Conservation (phyloP, 2,113 vertebrate genomes). For the Triplophysa rosa region DNA sequence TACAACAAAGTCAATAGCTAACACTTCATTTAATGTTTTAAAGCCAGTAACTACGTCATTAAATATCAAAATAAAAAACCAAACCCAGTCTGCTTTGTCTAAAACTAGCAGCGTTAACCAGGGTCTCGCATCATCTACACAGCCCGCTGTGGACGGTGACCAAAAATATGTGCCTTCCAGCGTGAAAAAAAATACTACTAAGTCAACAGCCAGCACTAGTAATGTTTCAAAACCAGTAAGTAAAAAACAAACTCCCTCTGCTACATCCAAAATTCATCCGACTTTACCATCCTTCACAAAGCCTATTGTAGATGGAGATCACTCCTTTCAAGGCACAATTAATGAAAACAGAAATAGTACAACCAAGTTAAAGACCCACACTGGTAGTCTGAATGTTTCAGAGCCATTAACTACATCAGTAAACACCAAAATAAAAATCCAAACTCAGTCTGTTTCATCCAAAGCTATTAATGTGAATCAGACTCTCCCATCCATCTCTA, state of each 20-base stretch:
- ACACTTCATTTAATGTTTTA: slow-evolving; percentile 49
- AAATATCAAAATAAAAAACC: slow-evolving; percentile 53
- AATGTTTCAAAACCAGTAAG: not conserved
- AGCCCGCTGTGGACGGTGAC: slow-evolving; percentile 35
- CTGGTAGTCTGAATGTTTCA: too few relatives aligned
- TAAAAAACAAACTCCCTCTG: not conserved
- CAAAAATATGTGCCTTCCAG: not conserved
- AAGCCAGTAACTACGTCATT: slow-evolving; percentile 66
- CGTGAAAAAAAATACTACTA: not conserved
- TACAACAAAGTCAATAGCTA: not conserved
- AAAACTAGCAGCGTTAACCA: slow-evolving; percentile 60
- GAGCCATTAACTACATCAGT: too few relatives aligned
- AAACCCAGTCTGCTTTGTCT: slow-evolving; percentile 46
- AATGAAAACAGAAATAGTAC: not conserved
- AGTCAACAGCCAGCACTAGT: not conserved
- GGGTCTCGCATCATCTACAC: slow-evolving; percentile 48
- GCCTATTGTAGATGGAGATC: slow-evolving; percentile 17
- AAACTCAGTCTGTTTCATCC: not conserved
- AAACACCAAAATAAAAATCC: too few relatives aligned
- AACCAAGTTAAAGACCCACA: too few relatives aligned
- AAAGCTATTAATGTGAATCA: not conserved
- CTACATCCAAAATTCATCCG: not conserved
- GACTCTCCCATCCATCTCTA: slow-evolving; percentile 41
- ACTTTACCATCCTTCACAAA: not conserved
- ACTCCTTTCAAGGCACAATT: not conserved